Evolutionary conservation across 2,888 invertebrate species (phyloP), one percentile per base, ranked within the genome.

Genomic region (Gryllus longicercus): DNA sequence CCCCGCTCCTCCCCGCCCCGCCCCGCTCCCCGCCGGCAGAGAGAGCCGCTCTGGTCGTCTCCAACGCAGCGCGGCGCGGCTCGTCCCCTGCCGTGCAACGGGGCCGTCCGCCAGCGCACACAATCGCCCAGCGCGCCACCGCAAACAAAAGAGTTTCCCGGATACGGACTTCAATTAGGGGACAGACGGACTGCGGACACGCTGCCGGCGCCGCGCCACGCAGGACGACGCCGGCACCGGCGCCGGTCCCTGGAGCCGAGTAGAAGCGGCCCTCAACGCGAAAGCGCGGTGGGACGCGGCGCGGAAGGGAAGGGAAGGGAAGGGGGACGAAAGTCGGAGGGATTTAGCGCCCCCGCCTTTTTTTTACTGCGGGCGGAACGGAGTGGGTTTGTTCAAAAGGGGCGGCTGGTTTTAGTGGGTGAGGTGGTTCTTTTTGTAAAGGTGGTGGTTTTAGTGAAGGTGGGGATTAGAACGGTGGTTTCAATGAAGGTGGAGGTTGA

Each of bases 91-190:
- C 38, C 38, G 8, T 38, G 38, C 38, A 8, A 38, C 38, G 38
- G 38, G 38, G 38, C 38, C 38, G 38, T 38, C 38, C 38, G 8
- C 38, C 38, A 38, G 38, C 38, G 38, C 63, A 63, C 63, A 63
- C 63, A 63, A 63, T 63, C 63, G 63, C 63, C 63, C 16, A 18
- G 63, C 38, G 63, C 63, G 63, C 14, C 63, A 63, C 63, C 63
- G 63, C 63, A 63, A n/a, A 63, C 63, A 63, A 63, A 63, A 63
- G 63, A 63, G 63, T 63, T 63, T 63, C 63, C 63, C 63, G 63
- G 63, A 63, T 63, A n/a, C 63, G n/a, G 63, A 63, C 63, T 63
- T 63, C 63, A 63, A 63, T 63, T 63, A 63, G 63, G 63, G 63
- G 63, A 63, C 63, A 63, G 63, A 63, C 63, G 63, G 16, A 63